Percentiles rank a stretch among this genome's conserved stretches.
Conservation (phyloP, 2,888 invertebrate species). For the Coenonympha arcania region DNA sequence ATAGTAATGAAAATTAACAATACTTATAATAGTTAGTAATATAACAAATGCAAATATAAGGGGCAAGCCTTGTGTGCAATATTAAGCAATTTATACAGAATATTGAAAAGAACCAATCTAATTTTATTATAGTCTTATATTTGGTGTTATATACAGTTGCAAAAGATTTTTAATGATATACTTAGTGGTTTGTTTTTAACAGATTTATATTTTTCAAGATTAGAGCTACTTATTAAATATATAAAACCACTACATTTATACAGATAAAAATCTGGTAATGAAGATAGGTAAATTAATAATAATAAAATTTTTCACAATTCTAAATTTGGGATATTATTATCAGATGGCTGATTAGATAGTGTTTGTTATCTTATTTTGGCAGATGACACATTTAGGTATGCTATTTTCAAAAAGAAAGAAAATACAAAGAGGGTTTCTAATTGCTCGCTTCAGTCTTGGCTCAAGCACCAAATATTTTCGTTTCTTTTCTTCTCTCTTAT, state of each 20-base stretch:
- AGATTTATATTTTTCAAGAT: neutral
- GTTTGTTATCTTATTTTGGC: neutral
- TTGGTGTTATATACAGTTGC: neutral
- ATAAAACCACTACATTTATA: neutral
- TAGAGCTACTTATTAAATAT: neutral
- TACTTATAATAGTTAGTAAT: neutral
- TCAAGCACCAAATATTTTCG: no score
- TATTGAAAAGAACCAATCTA: constrained; percentile 22
- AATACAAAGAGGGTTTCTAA: no score
- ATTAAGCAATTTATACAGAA: constrained; percentile 19
- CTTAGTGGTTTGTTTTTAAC: neutral
- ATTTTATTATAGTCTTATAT: no score
- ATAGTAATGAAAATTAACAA: neutral
- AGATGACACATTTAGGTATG: no score
- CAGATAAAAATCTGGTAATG: constrained; percentile 2
- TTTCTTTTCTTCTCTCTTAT: no score
- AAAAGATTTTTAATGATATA: constrained; percentile 21
- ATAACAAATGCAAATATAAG: constrained; percentile 16
- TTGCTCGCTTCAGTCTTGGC: no score
- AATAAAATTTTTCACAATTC: neutral
- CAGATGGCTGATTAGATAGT: constrained; percentile 10
- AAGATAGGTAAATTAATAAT: neutral
- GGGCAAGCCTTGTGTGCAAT: constrained; percentile 30
- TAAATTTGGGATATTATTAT: neutral
- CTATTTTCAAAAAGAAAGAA: no score